Evolutionary conservation across 2,797 vertebrate genomes (phyloP).

Genomic region (Lophius americanus): DNA sequence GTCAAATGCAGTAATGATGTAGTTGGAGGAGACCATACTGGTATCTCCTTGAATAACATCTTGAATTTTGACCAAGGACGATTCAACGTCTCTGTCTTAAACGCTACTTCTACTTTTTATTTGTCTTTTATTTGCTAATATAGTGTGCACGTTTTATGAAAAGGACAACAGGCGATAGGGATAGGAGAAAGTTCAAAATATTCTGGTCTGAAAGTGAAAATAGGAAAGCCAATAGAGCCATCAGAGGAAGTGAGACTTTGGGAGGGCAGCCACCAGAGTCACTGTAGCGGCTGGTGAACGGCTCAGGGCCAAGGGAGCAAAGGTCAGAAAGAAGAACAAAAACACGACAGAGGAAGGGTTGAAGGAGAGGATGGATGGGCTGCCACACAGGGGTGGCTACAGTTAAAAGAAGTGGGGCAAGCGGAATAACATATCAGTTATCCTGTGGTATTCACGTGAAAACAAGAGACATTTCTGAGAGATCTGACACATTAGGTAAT

Average conservation of each 20-base stretch:
- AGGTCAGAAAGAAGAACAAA: slow-evolving; percentile 63
- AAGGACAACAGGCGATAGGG: neutral
- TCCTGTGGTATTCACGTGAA: neutral
- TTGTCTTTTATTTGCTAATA: neutral
- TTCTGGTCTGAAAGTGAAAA: slow-evolving; percentile 30
- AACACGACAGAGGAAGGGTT: slow-evolving; percentile 59
- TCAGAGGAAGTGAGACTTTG: slow-evolving; percentile 34
- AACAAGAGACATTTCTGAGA: neutral
- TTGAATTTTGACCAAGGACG: neutral
- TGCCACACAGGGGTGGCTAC: slow-evolving; percentile 47
- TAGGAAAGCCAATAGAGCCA: slow-evolving; percentile 24
- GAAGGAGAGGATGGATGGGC: slow-evolving; percentile 54
- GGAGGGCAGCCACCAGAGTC: slow-evolving; percentile 1
- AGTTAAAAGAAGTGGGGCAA: slow-evolving; percentile 46
- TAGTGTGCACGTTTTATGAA: neutral
- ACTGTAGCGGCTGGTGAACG: slow-evolving; percentile 23
- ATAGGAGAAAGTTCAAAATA: neutral
- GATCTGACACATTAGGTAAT: neutral
- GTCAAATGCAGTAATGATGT: neutral
- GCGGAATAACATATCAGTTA: slow-evolving; percentile 19
- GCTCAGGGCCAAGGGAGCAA: slow-evolving; percentile 19
- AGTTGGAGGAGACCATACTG: neutral
- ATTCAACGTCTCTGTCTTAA: too few relatives aligned
- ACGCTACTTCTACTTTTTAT: neutral
- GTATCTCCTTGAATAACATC: neutral